Conservation (phyloP, 2,113 vertebrate species). For the Boleophthalmus pectinirostris region DNA sequence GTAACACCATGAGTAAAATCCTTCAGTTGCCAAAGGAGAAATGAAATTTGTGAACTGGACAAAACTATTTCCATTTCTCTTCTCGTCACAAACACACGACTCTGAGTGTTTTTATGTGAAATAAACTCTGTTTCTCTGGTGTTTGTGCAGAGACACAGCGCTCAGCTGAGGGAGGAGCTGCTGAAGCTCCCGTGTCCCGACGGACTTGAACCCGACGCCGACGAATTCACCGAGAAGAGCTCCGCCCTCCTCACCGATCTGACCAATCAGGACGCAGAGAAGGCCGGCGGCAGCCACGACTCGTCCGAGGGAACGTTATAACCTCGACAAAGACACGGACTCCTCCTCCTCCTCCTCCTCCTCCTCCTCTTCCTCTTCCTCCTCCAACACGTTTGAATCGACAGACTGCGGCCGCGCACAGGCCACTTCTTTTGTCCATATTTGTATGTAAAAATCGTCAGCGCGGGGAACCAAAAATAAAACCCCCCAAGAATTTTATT, state of each 20-base stretch:
- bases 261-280: conserved; percentile 83
- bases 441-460: conserved; percentile 99
- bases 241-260: conserved; percentile 83
- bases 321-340: neutral
- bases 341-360: neutral
- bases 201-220: conserved; percentile 87
- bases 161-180: conserved; percentile 94
- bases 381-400: conserved; percentile 26
- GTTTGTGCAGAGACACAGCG: conserved; percentile 96
- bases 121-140: too few species aligned
- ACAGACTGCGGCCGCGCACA: conserved; percentile 84
- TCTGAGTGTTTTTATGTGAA: too few species aligned
- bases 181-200: conserved; percentile 95
- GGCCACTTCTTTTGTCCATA: conserved; percentile 96
- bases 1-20: conserved; percentile 94
- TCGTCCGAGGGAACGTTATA: conserved; percentile 51
- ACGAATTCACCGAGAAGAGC: conserved; percentile 84
- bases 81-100: too few species aligned
- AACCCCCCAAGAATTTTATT: conserved; percentile 91
- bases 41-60: too few species aligned
- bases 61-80: too few species aligned
- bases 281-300: conserved; percentile 89
- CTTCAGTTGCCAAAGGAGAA: too few species aligned
- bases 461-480: conserved; percentile 54
- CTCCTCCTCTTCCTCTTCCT: conserved; percentile 9